Percentiles rank a stretch among this genome's conserved stretches.
phyloP scores from a whole-genome alignment of 2,113 vertebrate genomes.

The Rutilus rutilus region DNA sequence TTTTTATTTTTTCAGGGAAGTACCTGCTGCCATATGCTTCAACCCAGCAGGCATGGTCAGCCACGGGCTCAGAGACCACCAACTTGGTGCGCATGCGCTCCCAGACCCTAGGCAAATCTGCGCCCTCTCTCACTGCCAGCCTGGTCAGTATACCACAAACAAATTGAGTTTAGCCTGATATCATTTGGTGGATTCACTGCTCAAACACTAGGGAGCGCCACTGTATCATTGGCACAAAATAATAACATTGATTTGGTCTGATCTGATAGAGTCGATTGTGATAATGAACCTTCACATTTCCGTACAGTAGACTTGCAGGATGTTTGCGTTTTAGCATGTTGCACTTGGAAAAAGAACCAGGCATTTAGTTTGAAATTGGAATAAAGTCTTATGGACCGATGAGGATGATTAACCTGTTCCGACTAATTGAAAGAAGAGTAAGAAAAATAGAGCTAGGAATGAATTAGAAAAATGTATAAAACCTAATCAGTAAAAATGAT shows the following conservation, averaged over 20 bases:
- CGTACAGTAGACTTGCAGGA: conserved; percentile 1
- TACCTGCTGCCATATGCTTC: conserved; percentile 83
- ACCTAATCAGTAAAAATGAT: background rate
- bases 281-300: conserved; percentile 29
- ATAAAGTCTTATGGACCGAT: background rate
- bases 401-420: background rate
- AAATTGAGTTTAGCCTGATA: background rate
- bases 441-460: background rate
- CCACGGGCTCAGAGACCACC: conserved; percentile 76
- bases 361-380: background rate
- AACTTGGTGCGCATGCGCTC: conserved; percentile 92
- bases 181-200: background rate
- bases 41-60: conserved; percentile 76
- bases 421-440: background rate
- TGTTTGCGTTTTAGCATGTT: conserved; percentile 8
- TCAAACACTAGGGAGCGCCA: conserved; percentile 44
- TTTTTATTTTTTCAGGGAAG: conserved; percentile 77
- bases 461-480: background rate
- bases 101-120: conserved; percentile 89
- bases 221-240: conserved; percentile 24
- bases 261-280: conserved; percentile 11
- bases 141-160: conserved; percentile 78
- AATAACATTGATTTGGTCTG: conserved; percentile 14
- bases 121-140: conserved; percentile 87
- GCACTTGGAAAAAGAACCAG: background rate